Conservation (phyloP, 2,888 invertebrate genomes). For the Agrotis clavis region DNA sequence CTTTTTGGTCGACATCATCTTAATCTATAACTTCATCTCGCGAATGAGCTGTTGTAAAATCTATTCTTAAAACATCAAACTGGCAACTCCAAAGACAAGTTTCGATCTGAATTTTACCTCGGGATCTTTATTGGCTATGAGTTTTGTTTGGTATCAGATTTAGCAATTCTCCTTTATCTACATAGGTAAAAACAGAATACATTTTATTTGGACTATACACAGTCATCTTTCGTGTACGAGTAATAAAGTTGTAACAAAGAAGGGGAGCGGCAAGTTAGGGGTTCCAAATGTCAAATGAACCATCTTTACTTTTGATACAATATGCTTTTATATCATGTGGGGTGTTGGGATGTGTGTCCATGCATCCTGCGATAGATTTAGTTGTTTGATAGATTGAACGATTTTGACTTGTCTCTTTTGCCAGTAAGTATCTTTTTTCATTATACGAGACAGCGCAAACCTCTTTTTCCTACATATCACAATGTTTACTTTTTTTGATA, state of each 20-base stretch:
- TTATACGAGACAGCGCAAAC: not conserved
- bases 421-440: not conserved
- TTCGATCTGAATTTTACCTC: too few relatives aligned
- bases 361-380: not conserved
- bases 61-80: too few relatives aligned
- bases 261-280: constrained; percentile 32
- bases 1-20: too few relatives aligned
- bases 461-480: too few relatives aligned
- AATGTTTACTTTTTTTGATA: too few relatives aligned
- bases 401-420: too few relatives aligned
- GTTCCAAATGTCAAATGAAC: constrained; percentile 37
- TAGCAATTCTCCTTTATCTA: not conserved
- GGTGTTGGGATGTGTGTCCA: not conserved
- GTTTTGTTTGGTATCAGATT: not conserved
- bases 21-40: too few relatives aligned
- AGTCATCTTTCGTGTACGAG: constrained; percentile 8
- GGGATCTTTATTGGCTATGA: not conserved
- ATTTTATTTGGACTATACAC: not conserved
- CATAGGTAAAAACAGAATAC: not conserved
- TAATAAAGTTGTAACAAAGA: constrained; percentile 17
- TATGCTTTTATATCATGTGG: constrained; percentile 12
- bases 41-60: too few relatives aligned
- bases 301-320: constrained; percentile 16
- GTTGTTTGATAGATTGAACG: not conserved
- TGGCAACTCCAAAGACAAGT: too few relatives aligned